phyloP scores from a whole-genome alignment of 2,113 vertebrate species.

The Egretta garzetta region DNA sequence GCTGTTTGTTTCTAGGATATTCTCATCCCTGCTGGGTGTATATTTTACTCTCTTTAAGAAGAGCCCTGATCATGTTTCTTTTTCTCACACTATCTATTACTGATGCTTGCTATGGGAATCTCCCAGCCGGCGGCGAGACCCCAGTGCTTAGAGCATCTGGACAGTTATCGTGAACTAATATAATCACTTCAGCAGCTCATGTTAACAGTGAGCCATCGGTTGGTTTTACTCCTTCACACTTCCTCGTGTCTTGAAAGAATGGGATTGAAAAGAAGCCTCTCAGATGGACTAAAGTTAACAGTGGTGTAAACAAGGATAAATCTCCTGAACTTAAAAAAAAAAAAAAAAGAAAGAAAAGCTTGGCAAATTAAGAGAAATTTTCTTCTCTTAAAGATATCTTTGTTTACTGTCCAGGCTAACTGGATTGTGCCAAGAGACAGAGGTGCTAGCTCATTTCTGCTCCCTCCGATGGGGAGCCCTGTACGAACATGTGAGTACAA shows the following conservation, averaged over 20 bases:
- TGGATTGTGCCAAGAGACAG: not conserved
- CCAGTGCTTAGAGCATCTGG: conserved; percentile 9
- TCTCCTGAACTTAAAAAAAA: not conserved
- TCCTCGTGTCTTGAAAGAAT: not conserved
- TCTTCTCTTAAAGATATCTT: not conserved
- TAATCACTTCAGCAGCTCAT: not conserved
- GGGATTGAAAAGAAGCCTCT: not conserved
- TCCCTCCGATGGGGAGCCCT: not conserved
- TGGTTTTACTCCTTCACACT: not conserved
- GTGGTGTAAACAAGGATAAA: not conserved
- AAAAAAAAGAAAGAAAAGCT: too few species aligned
- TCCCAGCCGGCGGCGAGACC: not conserved
- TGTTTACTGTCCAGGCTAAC: not conserved
- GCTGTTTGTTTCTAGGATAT: conserved; percentile 63
- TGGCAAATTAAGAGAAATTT: not conserved
- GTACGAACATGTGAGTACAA: rapidly evolving
- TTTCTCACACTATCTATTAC: conserved; percentile 66
- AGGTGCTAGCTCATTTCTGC: not conserved
- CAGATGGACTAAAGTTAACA: not conserved
- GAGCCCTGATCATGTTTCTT: conserved; percentile 48
- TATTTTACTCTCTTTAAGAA: conserved; percentile 43
- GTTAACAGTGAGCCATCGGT: not conserved
- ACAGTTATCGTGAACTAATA: not conserved
- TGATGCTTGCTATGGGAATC: conserved; percentile 29
- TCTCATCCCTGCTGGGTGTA: conserved; percentile 62